Conservation (phyloP, 1,140 invertebrate species). For the Plodia interpunctella region DNA sequence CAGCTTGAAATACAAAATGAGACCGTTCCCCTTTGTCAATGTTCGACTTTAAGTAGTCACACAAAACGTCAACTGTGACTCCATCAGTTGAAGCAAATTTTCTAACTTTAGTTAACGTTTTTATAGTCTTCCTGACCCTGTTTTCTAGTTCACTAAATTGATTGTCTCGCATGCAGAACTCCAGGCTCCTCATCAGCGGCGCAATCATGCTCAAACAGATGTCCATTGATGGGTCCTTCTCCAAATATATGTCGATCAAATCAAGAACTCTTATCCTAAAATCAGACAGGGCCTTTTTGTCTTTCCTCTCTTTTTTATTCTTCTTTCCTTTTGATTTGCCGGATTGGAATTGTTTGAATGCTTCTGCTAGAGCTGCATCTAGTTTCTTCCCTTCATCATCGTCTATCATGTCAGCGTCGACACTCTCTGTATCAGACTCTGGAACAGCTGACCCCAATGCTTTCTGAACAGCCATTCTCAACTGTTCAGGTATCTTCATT, state of each 20-base stretch:
- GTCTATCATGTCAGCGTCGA: slow-evolving; percentile 86
- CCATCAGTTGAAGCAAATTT: slow-evolving; percentile 79
- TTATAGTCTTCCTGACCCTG: slow-evolving; percentile 79
- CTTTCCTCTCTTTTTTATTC: slow-evolving; percentile 81
- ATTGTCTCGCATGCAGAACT: slow-evolving; percentile 82
- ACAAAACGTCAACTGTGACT: slow-evolving; percentile 78
- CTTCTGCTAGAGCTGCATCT: slow-evolving; percentile 82
- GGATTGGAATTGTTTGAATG: slow-evolving; percentile 82
- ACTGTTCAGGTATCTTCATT: slow-evolving; percentile 81
- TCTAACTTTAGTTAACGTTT: slow-evolving; percentile 79
- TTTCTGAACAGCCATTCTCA: slow-evolving; percentile 81
- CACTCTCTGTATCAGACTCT: slow-evolving; percentile 81
- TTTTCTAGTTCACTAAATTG: slow-evolving; percentile 83
- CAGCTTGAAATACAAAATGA: slow-evolving; percentile 81
- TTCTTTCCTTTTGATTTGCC: slow-evolving; percentile 73
- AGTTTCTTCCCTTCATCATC: slow-evolving; percentile 86
- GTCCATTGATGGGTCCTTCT: slow-evolving; percentile 81
- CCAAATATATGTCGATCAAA: slow-evolving; percentile 83
- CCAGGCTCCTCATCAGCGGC: slow-evolving; percentile 80
- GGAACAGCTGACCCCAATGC: slow-evolving; percentile 78
- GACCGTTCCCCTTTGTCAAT: slow-evolving; percentile 81
- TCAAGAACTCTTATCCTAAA: slow-evolving; percentile 84
- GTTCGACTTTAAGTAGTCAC: slow-evolving; percentile 77
- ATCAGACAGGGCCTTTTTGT: slow-evolving; percentile 81
- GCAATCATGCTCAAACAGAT: slow-evolving; percentile 82